Conservation (phyloP, 2,797 vertebrate genomes). For the Parauchenoglanis punctatus region DNA sequence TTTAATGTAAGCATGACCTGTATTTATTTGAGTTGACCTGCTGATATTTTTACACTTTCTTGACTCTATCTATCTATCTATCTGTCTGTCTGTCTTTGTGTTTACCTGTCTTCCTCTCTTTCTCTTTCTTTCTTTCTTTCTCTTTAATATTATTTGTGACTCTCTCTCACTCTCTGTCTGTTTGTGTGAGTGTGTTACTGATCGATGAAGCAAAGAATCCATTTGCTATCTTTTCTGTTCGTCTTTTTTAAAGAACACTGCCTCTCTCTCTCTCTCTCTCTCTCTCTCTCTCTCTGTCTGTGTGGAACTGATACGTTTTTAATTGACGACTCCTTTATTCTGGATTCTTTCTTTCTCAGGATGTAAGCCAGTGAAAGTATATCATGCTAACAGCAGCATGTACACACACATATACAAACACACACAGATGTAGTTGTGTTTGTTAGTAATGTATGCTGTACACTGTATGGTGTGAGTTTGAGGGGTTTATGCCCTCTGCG, state of each 20-base stretch:
- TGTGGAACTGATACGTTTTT: conserved; percentile 34
- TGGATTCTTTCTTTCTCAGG: conserved; percentile 15
- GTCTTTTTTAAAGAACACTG: neutral
- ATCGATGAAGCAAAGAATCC: neutral
- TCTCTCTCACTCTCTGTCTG: conserved; percentile 45
- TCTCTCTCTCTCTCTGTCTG: neutral
- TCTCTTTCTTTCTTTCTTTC: neutral
- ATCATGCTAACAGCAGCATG: conserved; percentile 10
- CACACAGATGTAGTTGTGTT: conserved; percentile 8
- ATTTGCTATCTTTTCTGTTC: neutral
- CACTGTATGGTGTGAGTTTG: neutral
- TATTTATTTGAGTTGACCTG: too few relatives aligned
- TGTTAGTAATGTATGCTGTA: conserved; percentile 11
- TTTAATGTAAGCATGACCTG: conserved; percentile 15
- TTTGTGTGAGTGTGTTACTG: neutral
- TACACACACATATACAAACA: neutral
- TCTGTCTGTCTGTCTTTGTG: neutral
- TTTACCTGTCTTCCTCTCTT: neutral
- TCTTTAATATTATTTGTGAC: conserved; percentile 28
- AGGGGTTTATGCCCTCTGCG: neutral
- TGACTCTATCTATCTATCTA: neutral
- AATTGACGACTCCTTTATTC: conserved; percentile 34
- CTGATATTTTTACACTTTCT: conserved; percentile 15
- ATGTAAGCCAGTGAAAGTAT: conserved; percentile 31
- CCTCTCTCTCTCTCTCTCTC: neutral